Percentiles rank a stretch among this genome's conserved stretches.
These are phyloP conservation scores for Acrobasis repandana DNA, from an alignment of 2,888 invertebrate species.

Conservation along the genomic window DNA sequence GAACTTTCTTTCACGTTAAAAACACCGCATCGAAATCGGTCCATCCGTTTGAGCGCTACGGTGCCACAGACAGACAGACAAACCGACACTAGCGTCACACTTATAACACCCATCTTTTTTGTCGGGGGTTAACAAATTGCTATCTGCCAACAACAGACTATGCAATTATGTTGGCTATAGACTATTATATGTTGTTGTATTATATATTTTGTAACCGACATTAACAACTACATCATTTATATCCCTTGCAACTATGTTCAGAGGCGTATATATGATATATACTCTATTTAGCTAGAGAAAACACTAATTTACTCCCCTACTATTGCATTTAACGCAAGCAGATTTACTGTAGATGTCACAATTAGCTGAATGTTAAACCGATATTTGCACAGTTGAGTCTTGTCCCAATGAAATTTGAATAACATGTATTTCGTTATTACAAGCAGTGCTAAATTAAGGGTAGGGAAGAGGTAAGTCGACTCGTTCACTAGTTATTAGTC, in stretches of 20 bases:
- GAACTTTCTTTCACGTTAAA: too few species aligned
- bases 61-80: too few species aligned
- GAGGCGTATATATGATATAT: not conserved
- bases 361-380: not conserved
- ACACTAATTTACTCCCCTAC: not conserved
- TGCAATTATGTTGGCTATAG: too few species aligned
- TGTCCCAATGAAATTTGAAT: conserved; percentile 31
- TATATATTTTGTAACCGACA: too few species aligned
- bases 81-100: too few species aligned
- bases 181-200: too few species aligned
- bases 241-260: not conserved
- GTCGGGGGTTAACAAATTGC: too few species aligned
- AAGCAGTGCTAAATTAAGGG: conserved; percentile 70
- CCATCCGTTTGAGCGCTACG: too few species aligned
- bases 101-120: too few species aligned
- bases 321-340: not conserved
- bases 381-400: conserved; percentile 15
- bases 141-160: too few species aligned
- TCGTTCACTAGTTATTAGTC: conserved; percentile 42
- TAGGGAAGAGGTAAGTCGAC: conserved; percentile 72
- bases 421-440: conserved; percentile 63
- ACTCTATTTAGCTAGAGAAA: not conserved
- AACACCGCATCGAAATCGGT: too few species aligned
- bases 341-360: not conserved
- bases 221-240: not conserved